Percentiles rank a stretch among this genome's conserved stretches.
phyloP scores from a whole-genome alignment of 1,140 invertebrate species.

The Macrotrachela quadricornifera region DNA sequence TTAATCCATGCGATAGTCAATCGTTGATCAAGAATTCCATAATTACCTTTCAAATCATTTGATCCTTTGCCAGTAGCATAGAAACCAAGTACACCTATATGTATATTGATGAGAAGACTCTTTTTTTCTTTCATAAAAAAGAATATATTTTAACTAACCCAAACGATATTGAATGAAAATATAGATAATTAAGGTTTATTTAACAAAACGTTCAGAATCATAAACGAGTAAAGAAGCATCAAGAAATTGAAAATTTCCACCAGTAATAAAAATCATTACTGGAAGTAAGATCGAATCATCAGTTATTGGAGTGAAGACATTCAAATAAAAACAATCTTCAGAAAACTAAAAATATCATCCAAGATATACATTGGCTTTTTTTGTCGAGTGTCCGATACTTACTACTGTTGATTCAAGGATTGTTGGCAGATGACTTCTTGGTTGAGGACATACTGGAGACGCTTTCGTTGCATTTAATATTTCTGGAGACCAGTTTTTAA shows the following conservation, averaged over 20 bases:
- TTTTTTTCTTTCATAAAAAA: not conserved
- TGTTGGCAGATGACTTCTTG: too few species aligned
- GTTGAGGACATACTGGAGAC: constrained; percentile 51
- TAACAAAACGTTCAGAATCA: constrained; percentile 53
- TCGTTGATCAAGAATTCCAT: constrained; percentile 16
- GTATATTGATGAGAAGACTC: too few species aligned
- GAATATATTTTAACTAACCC: constrained; percentile 15
- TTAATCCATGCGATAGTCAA: constrained; percentile 16
- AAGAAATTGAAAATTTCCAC: constrained; percentile 63
- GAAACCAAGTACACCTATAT: constrained; percentile 3
- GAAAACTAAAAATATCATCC: not conserved
- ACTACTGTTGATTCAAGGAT: too few species aligned
- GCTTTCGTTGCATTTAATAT: constrained; percentile 46
- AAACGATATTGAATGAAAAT: constrained; percentile 85
- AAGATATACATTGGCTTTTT: too few species aligned
- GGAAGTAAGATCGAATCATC: constrained; percentile 35
- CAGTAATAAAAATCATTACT: constrained; percentile 71
- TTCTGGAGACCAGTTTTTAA: constrained; percentile 52
- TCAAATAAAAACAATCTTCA: constrained; percentile 91
- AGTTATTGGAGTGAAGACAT: constrained; percentile 47
- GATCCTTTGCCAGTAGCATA: constrained; percentile 4
- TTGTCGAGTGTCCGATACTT: too few species aligned
- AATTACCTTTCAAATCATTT: constrained; percentile 14
- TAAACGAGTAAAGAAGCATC: constrained; percentile 86
- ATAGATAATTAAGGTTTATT: constrained; percentile 52